Evolutionary conservation across 2,888 invertebrate genomes (phyloP), one percentile per base, ranked within the genome.

Genomic region (Dryocosmus kuriphilus): DNA sequence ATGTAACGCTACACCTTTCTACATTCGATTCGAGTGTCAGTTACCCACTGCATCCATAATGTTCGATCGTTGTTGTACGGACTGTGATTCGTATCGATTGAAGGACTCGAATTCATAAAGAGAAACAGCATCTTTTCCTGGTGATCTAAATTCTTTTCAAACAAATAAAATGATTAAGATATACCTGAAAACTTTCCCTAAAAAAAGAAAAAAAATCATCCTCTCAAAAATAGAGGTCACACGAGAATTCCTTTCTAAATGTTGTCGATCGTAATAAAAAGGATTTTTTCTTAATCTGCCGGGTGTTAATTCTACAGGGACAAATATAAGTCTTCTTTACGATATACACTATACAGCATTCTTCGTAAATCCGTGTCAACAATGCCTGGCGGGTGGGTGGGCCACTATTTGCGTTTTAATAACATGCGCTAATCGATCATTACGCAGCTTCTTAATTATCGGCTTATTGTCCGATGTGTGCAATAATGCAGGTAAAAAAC

Each of bases 401-500:
- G 46, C 24, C 46, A 22, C 62, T 62, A 75, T 57, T 57, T 57
- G 57, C 57, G 14, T 57, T 57, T 80, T 80, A 80, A 82, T 82
- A 80, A 80, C 67, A 79, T 74, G 78, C 81, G 82, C 82, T 88
- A 87, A 87, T 87, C 85, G 82, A 80, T 85, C 83, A 88, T 87
- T 88, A 86, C 84, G 85, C 81, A 83, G 82, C 77, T 81, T 82
- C 84, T 84, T 86, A 86, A 88, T 87, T 88, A 88, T 86, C 85
- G 83, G 65, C 83, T 83, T 82, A 84, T 86, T 84, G 85, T 84
- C 78, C 79, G 76, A 27, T 2, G 24, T 27, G 24, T 24, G 5
- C 24, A 27, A 14, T 5, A 57, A 24, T 35, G 61, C 6, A 22
- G 22, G 38, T 60, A 38, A 38, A 74, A 38, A 60, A 60, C 32